Percentiles rank a stretch among this genome's conserved stretches.
phyloP scores from a whole-genome alignment of 2,113 vertebrate genomes.

The Phylloscopus whistleri region DNA sequence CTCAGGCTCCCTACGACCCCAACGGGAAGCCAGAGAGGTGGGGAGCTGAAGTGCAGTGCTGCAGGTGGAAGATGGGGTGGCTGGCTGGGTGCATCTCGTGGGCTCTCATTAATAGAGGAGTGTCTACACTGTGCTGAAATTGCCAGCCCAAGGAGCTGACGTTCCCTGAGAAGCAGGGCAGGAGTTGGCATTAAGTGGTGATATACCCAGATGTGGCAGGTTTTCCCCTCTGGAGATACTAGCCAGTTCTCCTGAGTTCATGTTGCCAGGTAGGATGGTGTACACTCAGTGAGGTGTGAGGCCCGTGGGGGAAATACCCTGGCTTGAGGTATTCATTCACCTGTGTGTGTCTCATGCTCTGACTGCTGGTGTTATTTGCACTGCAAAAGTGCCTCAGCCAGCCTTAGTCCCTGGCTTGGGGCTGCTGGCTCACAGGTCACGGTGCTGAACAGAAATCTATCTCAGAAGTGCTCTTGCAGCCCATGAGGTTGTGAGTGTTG shows the following conservation, averaged over 20 bases:
- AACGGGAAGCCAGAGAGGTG: conserved; percentile 96
- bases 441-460: not conserved
- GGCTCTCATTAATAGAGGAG: not conserved
- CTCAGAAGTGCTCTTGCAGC: not conserved
- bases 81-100: accelerated
- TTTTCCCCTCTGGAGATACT: not conserved
- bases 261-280: not conserved
- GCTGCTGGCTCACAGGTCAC: accelerated
- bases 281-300: not conserved
- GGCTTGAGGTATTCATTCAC: not conserved
- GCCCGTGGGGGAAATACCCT: not conserved
- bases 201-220: not conserved
- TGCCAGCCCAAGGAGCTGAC: not conserved
- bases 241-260: not conserved
- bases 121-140: not conserved
- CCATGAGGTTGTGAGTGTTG: not conserved
- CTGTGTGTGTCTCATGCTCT: not conserved
- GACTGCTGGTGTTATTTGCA: not conserved
- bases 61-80: not conserved
- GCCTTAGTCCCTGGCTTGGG: accelerated
- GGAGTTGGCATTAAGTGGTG: not conserved
- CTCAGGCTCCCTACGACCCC: conserved; percentile 92
- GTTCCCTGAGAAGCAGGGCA: not conserved
- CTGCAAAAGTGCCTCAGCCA: not conserved
- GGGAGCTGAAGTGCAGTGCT: not conserved